Conservation (phyloP, 2,797 vertebrate genomes). For the Carcharodon carcharias region DNA sequence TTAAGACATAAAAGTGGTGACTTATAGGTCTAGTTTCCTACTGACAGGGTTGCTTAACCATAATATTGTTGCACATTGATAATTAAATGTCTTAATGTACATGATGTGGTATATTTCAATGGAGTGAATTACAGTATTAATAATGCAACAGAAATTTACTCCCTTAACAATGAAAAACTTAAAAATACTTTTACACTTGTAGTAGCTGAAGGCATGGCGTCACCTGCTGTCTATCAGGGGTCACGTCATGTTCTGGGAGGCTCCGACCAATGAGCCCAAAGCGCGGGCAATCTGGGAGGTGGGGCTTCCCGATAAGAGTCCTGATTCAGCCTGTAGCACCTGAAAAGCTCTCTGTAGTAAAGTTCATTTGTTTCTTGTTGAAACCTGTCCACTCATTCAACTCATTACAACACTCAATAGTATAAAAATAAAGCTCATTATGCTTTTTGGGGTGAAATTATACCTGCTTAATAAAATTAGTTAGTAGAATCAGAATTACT, state of each 20-base stretch:
- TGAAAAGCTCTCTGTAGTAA: no score
- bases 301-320: no score
- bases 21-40: background rate
- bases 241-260: no score
- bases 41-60: background rate
- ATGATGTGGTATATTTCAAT: background rate
- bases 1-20: background rate
- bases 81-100: background rate
- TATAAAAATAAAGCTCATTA: background rate
- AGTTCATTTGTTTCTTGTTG: no score
- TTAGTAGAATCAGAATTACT: conserved; percentile 6
- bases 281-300: no score
- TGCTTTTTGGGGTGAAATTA: background rate
- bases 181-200: background rate
- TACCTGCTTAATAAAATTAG: background rate
- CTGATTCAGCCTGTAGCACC: no score
- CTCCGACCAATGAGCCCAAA: no score
- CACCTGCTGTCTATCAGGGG: no score
- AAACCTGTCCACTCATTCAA: no score
- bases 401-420: no score
- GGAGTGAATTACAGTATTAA: background rate
- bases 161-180: background rate
- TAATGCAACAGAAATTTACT: background rate
- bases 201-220: no score
- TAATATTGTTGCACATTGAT: background rate